These are phyloP conservation scores for Montifringilla adamsi DNA, from an alignment of 2,113 vertebrate species.

Conservation along the genomic window DNA sequence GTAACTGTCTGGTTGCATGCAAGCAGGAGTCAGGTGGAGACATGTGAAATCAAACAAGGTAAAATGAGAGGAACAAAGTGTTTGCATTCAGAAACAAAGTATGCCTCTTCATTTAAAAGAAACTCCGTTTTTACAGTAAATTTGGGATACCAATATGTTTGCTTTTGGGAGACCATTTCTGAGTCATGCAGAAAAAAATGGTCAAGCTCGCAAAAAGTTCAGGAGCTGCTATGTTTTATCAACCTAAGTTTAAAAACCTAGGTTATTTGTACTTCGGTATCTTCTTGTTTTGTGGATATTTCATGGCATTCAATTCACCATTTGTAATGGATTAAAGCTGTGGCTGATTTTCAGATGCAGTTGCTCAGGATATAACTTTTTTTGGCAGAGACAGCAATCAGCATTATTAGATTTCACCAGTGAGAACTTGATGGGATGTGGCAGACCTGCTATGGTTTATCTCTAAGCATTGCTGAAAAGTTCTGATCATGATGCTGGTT, in stretches of 20 bases:
- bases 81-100: not conserved
- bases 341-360: not conserved
- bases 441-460: not conserved
- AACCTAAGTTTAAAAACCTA: not conserved
- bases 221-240: not conserved
- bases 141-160: not conserved
- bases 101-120: not conserved
- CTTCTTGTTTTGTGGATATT: not conserved
- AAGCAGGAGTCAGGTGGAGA: not conserved
- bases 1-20: not conserved
- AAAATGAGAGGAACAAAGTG: not conserved
- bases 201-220: not conserved
- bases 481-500: not conserved
- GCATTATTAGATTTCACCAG: not conserved
- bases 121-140: fast-evolving
- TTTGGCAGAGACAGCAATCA: fast-evolving
- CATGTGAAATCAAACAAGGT: not conserved
- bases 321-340: not conserved
- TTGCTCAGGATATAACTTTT: not conserved
- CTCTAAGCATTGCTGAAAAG: not conserved
- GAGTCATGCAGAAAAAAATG: not conserved
- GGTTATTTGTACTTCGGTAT: not conserved
- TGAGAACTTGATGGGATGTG: not conserved
- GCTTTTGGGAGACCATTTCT: not conserved
- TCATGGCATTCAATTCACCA: not conserved